phyloP scores from a whole-genome alignment of 2,113 vertebrate genomes.

The Synodontis membranacea region DNA sequence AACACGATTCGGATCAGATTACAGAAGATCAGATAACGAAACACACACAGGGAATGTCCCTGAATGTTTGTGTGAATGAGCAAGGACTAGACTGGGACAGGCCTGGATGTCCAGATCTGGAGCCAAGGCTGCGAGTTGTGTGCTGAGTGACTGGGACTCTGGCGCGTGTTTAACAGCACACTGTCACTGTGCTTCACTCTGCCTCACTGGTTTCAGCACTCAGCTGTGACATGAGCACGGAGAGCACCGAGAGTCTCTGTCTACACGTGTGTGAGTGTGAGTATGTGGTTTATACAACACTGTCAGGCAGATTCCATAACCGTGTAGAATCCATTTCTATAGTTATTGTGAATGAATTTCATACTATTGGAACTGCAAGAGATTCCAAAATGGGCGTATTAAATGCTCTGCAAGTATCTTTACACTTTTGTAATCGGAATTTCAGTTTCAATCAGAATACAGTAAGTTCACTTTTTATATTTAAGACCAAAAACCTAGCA shows the following conservation, averaged over 20 bases:
- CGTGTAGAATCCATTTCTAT: not conserved
- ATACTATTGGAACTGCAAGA: not conserved
- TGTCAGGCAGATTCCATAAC: not conserved
- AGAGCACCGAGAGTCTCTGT: slow-evolving; percentile 18
- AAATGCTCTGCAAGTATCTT: not conserved
- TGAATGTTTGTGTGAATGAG: not conserved
- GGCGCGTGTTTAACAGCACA: slow-evolving; percentile 34
- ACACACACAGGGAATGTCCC: not conserved
- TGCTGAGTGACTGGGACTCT: slow-evolving; percentile 7
- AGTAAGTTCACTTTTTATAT: not conserved
- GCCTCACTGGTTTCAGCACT: slow-evolving; percentile 34
- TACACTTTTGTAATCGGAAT: not conserved
- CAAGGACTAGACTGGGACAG: not conserved
- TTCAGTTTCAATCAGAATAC: not conserved
- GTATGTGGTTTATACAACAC: not conserved
- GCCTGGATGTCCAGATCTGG: not conserved
- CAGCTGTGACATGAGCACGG: slow-evolving; percentile 42
- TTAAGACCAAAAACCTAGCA: not conserved
- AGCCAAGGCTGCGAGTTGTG: not conserved
- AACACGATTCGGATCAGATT: not conserved
- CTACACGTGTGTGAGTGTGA: not conserved
- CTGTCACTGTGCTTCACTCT: slow-evolving; percentile 18
- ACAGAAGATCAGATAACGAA: not conserved
- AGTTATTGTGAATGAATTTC: not conserved
- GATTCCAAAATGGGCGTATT: not conserved